Base-by-base conservation (phyloP, 2,113 vertebrate species). In the Orthochromis malagaraziensis region DNA sequence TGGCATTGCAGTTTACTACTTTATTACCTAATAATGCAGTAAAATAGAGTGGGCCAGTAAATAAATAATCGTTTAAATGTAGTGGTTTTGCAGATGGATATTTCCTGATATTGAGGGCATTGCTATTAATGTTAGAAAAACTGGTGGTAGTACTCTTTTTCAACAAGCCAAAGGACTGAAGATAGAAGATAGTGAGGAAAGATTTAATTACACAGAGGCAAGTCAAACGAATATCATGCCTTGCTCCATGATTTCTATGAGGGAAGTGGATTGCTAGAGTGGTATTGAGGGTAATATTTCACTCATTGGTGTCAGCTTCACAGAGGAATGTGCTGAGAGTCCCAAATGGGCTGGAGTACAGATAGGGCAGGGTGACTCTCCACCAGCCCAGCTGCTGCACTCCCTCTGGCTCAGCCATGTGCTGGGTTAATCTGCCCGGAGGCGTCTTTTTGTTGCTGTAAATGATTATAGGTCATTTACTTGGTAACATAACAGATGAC, bases 261-360 rank as follows among this genome's bases (percentile, higher is more conserved):
- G 49, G 42, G 54, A 87, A 19, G 24, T 53, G 47, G 19, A 60
- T 35, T 51, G 35, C 58, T 11, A 10, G 63, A 79, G 19, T 57
- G 53, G 33, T 65, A 65, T 60, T 79, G 63, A 86, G 47, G 82
- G 80, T 85, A 83, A 85, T 93, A 81, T 86, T 93, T 86, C 89
- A 81, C 21, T 88, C 81, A 84, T 83, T 81, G 87, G 84, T 60
- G 81, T 84, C 80, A 80, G 91, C 80, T 86, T 84, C 55, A 81
- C 17, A 49, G 19, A 91, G 89, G 93, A 94, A 94, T 92, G 88
- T 92, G 88, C 92, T 93, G 85, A 92, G 80, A 82, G 85, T 90
- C 91, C 88, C 83, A 83, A 89, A 86, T 85, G 83, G 47, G 84
- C 79, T 55, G 51, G 81, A 90, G 82, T 70, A 88, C 80, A 89